Percentiles rank a stretch among this genome's conserved stretches.
phyloP scores from a whole-genome alignment of 2,888 invertebrate species.

The Scaptomyza polygonia region DNA sequence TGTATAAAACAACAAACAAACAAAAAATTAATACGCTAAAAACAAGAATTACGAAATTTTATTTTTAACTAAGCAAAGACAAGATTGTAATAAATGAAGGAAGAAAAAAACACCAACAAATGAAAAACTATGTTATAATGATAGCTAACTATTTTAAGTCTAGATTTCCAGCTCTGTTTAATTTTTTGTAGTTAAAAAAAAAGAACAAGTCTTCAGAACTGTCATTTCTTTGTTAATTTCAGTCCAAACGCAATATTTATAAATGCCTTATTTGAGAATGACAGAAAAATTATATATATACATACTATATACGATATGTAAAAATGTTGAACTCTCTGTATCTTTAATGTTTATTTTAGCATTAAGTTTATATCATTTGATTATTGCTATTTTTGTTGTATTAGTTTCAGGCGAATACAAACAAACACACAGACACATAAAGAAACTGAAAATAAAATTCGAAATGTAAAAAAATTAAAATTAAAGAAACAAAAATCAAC shows the following conservation, averaged over 20 bases:
- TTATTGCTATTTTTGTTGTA: conserved; percentile 69
- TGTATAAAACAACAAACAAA: conserved; percentile 51
- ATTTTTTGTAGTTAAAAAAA: conserved; percentile 33
- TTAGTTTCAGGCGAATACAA: conserved; percentile 39
- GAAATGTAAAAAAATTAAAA: conserved; percentile 68
- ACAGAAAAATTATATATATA: conserved; percentile 20
- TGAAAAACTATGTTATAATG: conserved; percentile 63
- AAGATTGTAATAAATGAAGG: conserved; percentile 16
- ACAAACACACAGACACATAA: conserved; percentile 32
- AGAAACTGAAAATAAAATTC: conserved; percentile 67
- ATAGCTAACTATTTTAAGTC: conserved; percentile 35
- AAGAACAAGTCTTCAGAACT: conserved; percentile 16
- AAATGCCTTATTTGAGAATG: conserved; percentile 57
- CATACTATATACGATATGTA: conserved; percentile 8
- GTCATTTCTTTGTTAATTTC: conserved; percentile 43
- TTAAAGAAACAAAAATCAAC: conserved; percentile 17
- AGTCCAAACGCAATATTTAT: conserved; percentile 57
- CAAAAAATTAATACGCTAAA: conserved; percentile 54
- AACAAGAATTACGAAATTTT: conserved; percentile 69
- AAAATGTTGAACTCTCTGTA: conserved; percentile 28
- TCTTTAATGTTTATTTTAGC: conserved; percentile 45
- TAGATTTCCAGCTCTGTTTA: conserved; percentile 41
- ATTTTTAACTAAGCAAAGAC: conserved; percentile 64
- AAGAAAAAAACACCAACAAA: conserved; percentile 17
- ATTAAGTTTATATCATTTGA: conserved; percentile 65